These are phyloP conservation scores for Scaptomyza graminum DNA, from an alignment of 1,140 invertebrate genomes.

Conservation along the genomic window DNA sequence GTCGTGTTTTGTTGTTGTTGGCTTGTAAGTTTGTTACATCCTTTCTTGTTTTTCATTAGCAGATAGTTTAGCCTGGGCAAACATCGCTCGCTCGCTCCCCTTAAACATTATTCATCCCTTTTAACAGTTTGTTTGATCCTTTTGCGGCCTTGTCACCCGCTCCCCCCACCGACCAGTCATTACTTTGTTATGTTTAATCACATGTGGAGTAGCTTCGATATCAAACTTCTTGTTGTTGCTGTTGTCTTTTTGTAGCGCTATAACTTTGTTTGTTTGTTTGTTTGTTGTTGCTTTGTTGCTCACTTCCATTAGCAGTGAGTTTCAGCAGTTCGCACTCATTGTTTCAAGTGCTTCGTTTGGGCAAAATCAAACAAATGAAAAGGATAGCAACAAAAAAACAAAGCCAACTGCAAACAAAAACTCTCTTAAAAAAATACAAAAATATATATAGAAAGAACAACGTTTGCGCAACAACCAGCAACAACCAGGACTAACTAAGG, in stretches of 20 bases:
- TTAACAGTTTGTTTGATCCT: constrained; percentile 45
- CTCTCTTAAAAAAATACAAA: constrained; percentile 2
- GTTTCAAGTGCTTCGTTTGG: constrained; percentile 8
- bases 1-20: constrained; percentile 3
- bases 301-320: constrained; percentile 1
- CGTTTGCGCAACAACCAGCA: constrained; percentile 31
- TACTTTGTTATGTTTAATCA: constrained; percentile 38
- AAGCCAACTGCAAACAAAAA: constrained; percentile 22
- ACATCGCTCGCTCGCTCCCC: background rate
- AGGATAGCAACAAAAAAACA: constrained; percentile 13
- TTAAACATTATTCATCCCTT: constrained; percentile 25
- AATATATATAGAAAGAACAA: constrained; percentile 12
- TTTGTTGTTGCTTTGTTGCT: constrained; percentile 3
- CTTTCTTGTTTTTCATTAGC: constrained; percentile 70
- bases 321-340: background rate
- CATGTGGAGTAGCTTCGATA: constrained; percentile 16
- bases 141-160: constrained; percentile 11
- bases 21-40: constrained; percentile 11
- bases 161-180: constrained; percentile 6
- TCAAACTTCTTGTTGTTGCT: constrained; percentile 8
- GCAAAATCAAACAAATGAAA: constrained; percentile 43
- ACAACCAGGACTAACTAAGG: constrained; percentile 7
- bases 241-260: constrained; percentile 2
- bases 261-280: constrained; percentile 12
- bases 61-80: constrained; percentile 58